Conservation (phyloP, 2,888 invertebrate species). For the Limnephilus rhombicus region DNA sequence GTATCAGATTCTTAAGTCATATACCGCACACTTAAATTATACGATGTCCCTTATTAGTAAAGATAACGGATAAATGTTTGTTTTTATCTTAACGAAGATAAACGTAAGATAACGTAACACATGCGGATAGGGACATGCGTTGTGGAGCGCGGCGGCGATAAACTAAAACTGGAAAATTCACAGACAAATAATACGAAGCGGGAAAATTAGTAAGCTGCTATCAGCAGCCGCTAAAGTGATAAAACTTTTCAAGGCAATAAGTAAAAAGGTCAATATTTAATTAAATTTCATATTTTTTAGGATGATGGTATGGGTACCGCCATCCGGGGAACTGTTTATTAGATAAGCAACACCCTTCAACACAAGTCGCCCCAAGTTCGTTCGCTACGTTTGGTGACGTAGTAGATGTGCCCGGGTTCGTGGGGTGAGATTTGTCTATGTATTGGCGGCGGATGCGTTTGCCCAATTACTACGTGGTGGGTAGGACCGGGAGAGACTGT, state of each 20-base stretch:
- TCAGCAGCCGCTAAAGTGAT: background rate
- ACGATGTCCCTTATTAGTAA: background rate
- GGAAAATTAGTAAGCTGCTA: background rate
- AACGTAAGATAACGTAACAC: background rate
- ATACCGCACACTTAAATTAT: background rate
- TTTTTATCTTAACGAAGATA: conserved; percentile 1
- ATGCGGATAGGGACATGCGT: background rate
- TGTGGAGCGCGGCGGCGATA: background rate
- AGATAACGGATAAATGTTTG: background rate
- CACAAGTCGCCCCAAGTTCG: too few species aligned
- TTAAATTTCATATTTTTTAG: too few species aligned
- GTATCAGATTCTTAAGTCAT: background rate
- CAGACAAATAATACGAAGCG: background rate
- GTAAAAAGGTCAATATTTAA: background rate
- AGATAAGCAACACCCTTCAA: too few species aligned
- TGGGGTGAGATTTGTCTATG: too few species aligned
- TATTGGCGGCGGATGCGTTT: too few species aligned
- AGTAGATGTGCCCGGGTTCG: too few species aligned
- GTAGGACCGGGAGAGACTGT: too few species aligned
- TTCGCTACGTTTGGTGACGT: too few species aligned
- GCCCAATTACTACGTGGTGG: too few species aligned
- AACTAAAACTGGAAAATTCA: background rate
- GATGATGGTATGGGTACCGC: too few species aligned
- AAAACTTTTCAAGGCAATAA: background rate
- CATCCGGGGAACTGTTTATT: too few species aligned